Base-by-base conservation (phyloP, 2,888 invertebrate species). In the Creontiades dilutus region DNA sequence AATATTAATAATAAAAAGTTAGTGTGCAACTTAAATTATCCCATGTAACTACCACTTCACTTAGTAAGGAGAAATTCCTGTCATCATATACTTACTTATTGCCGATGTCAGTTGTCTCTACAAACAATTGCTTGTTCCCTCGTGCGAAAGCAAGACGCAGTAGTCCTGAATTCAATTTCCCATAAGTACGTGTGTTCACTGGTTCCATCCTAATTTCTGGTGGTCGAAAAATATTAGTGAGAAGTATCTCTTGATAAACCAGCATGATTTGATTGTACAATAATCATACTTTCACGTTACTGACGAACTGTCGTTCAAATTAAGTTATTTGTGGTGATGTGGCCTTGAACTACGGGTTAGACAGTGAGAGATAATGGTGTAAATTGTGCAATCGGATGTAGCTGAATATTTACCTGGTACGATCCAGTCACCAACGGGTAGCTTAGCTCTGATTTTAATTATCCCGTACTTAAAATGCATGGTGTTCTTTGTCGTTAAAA, bases 351-450 rank as follows among this genome's bases (percentile, higher is more conserved):
- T 37, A 37, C 7, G 37, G 37, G 7, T 37, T 37, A 37, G 3
- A 37, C 7, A 37, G 3, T 4, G 7, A 2, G 37, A 37, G 37
- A 4, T 37, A 37, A 37, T 7, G 7, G 3, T 37, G 37, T 7
- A 37, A 37, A 4, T 37, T 4, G 2, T 37, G 37, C 37, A 4
- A 37, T 37, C 2, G 37, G 37, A 7, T 37, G 7, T 37, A 37
- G 7, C 7, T 37, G 2, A 37, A 37, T 61, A 61, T 68, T 11
- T 68, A 68, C 68, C 68, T 86, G 97, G 97, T 92, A 96, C 94
- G 23, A 97, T 93, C 97, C 97, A 97, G 92, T 97, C 96, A 0
- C 97, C 97, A 91, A 94, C 94, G 0, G 97, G 96, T 27, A 97
- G 92, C 93, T 96, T 96, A 0, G 97, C 97, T 37, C 95, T 94